These are phyloP conservation scores for Grapholita molesta DNA, from an alignment of 1,140 invertebrate genomes.

Conservation along the genomic window DNA sequence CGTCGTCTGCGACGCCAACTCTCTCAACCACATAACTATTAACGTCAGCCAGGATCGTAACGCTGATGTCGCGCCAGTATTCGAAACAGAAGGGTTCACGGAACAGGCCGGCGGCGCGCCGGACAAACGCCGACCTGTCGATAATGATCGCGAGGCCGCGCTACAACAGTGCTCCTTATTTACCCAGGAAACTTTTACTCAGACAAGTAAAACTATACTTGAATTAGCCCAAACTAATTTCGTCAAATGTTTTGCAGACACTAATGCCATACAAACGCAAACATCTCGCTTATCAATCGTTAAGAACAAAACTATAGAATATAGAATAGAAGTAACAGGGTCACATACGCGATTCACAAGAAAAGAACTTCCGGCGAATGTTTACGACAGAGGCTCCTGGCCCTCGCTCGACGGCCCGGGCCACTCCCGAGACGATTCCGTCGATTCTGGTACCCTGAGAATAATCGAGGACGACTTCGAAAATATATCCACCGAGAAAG, in stretches of 20 bases:
- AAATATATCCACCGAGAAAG: not conserved
- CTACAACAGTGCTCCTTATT: slow-evolving; percentile 32
- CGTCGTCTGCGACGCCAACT: slow-evolving; percentile 28
- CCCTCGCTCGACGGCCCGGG: not conserved
- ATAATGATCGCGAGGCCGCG: slow-evolving; percentile 23
- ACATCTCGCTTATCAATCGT: slow-evolving; percentile 58
- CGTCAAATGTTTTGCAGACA: slow-evolving; percentile 22
- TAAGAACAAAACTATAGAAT: slow-evolving; percentile 51
- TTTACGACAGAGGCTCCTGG: not conserved
- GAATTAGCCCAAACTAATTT: slow-evolving; percentile 48
- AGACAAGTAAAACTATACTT: slow-evolving; percentile 70
- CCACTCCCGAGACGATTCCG: not conserved
- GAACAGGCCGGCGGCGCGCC: slow-evolving; percentile 17
- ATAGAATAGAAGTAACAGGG: slow-evolving; percentile 33
- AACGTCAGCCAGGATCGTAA: not conserved
- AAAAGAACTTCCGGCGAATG: not conserved
- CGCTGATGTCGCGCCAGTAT: not conserved
- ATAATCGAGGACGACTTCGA: not conserved
- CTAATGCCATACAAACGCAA: slow-evolving; percentile 55
- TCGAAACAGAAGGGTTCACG: not conserved
- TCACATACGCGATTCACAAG: not conserved
- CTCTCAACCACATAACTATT: slow-evolving; percentile 31
- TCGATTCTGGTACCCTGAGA: not conserved
- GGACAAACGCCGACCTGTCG: not conserved
- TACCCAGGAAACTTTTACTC: slow-evolving; percentile 59